Evolutionary conservation across 2,888 invertebrate genomes (phyloP), one percentile per base, ranked within the genome.

Genomic region (Orthosia cruda): DNA sequence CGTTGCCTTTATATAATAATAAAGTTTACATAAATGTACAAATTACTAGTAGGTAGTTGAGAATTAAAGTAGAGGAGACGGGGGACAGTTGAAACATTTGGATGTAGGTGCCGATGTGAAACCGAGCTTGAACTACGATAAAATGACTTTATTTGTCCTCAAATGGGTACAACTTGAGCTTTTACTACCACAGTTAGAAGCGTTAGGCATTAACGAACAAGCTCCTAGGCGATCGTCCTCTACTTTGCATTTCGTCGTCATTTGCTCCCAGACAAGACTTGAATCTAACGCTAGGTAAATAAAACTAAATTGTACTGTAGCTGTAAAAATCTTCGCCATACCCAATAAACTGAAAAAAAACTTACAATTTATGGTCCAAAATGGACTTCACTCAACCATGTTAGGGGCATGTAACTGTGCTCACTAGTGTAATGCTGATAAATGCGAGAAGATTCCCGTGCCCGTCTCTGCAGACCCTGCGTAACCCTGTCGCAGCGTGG

Each of bases 61-160:
- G 47, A 63, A 18, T 54, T 47, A 57, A 15, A 61, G 40, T 65
- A 32, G 32, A 71, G 61, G 50, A 71, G 65, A 64, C 40, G 13
- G 50, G 67, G 74, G 15, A 49, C 49, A 66, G 20, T 74, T 62
- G 16, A 47, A 69, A 71, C 45, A 71, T 71, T 81, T 65, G 74
- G 16, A 57, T 54, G 55, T 49, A 13, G 52, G 62, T 9, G 57
- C 47, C 32, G 13, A 55, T 32, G 16, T 71, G 61, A 69, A 71
- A 68, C 80, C 65, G 40, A 80, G 61, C 50, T 55, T 54, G n/a
- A n/a, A 57, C n/a, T 15, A 55, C 71, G 12, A 71, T 81, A 65
- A 82, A 80, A 74, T 71, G 4, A 80, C 47, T n/a, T n/a, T 74
- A 74, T 71, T 80, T 71, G 61, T 55, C 61, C 45, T 68, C 57